phyloP scores from a whole-genome alignment of 2,797 vertebrate genomes.

The Danio albolineatus region DNA sequence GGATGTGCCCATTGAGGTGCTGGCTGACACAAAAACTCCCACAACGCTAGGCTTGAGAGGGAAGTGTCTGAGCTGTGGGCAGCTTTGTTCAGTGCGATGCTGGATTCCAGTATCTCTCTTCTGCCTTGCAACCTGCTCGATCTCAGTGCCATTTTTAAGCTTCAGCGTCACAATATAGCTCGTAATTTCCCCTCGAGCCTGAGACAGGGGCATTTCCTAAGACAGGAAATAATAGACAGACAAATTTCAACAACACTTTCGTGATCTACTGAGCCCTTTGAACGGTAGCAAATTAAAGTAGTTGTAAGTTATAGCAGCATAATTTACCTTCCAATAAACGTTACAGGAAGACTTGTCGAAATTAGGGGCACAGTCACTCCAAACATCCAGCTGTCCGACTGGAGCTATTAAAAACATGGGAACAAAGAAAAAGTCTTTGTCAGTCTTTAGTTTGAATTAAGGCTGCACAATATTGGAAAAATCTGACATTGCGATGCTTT shows the following conservation, averaged over 20 bases:
- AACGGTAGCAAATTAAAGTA: background rate
- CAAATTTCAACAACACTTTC: background rate
- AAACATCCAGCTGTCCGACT: slow-evolving; percentile 73
- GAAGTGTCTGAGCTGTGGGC: slow-evolving; percentile 11
- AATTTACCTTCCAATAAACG: slow-evolving; percentile 77
- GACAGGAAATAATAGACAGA: slow-evolving; percentile 27
- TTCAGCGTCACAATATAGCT: slow-evolving; percentile 67
- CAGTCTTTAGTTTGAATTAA: no score
- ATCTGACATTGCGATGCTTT: no score
- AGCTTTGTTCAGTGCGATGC: background rate
- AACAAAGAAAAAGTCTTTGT: slow-evolving; percentile 9
- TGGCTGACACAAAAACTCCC: slow-evolving; percentile 43
- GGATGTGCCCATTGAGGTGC: slow-evolving; percentile 31
- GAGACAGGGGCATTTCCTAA: slow-evolving; percentile 69
- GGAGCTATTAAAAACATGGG: slow-evolving; percentile 67
- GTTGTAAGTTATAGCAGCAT: background rate
- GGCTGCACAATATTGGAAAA: no score
- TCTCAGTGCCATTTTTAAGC: slow-evolving; percentile 26
- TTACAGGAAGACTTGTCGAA: slow-evolving; percentile 63
- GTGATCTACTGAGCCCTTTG: background rate
- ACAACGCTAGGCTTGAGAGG: slow-evolving; percentile 8
- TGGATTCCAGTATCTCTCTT: background rate
- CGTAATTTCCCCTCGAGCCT: slow-evolving; percentile 67
- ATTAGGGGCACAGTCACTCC: slow-evolving; percentile 72
- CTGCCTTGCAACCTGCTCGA: background rate